Evolutionary conservation across 2,797 vertebrate genomes (phyloP).

Genomic region (Glossophaga mutica): DNA sequence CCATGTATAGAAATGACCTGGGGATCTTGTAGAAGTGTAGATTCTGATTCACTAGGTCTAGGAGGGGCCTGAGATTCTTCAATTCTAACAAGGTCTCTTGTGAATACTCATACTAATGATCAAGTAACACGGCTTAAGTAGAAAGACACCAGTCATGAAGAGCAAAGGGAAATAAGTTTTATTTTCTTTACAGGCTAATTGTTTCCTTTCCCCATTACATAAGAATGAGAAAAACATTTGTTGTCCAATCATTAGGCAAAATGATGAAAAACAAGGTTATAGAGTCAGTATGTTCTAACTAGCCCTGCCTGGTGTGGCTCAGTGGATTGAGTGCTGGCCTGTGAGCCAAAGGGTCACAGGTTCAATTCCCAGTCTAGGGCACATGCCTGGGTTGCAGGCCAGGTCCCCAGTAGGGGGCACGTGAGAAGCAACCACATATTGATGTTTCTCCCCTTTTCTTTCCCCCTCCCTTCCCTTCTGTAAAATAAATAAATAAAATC

Average conservation of each 20-base stretch:
- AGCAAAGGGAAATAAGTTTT: neutral
- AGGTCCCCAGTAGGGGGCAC: too few relatives aligned
- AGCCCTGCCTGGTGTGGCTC: too few relatives aligned
- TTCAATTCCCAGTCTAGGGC: too few relatives aligned
- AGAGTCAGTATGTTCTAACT: neutral
- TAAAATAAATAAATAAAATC: too few relatives aligned
- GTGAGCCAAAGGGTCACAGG: too few relatives aligned
- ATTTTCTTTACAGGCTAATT: constrained; percentile 47
- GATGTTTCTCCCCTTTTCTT: too few relatives aligned
- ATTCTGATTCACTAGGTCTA: neutral
- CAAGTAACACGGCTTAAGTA: neutral
- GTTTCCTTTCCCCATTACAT: neutral
- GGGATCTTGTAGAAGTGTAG: neutral
- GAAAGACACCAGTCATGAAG: neutral
- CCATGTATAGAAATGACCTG: neutral
- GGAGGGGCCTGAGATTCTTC: neutral
- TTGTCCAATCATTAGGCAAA: neutral
- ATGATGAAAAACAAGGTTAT: neutral
- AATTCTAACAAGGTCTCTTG: neutral
- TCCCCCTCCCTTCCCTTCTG: too few relatives aligned
- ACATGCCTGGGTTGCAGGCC: too few relatives aligned
- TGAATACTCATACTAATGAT: neutral
- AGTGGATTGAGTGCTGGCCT: too few relatives aligned
- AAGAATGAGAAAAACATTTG: neutral
- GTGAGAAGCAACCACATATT: too few relatives aligned